A percentile compares a stretch with the other conserved stretches of the same genome.
phyloP scores from a whole-genome alignment of 1,140 invertebrate genomes.

The Meloidogyne chitwoodi region DNA sequence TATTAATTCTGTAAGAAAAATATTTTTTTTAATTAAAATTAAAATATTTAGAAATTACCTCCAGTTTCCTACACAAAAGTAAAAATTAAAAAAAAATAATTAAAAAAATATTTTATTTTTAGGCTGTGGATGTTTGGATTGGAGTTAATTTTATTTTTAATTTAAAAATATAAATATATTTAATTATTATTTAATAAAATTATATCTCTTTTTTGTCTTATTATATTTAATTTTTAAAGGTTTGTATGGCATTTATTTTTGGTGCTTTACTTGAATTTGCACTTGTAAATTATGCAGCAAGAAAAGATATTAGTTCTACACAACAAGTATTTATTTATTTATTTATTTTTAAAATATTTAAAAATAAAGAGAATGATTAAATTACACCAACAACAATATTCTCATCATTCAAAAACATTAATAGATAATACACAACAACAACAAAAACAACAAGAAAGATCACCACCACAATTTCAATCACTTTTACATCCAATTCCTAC shows the following conservation, averaged over 20 bases:
- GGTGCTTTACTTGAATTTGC: slow-evolving; percentile 69
- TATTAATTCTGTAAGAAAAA: slow-evolving; percentile 72
- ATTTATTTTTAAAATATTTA: not conserved
- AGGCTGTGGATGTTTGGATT: slow-evolving; percentile 63
- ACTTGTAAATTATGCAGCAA: slow-evolving; percentile 88
- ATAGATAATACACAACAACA: slow-evolving; percentile 6
- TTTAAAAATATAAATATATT: not conserved
- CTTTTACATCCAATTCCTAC: slow-evolving; percentile 16
- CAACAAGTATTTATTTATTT: slow-evolving; percentile 28
- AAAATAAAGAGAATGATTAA: slow-evolving; percentile 16
- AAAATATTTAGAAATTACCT: slow-evolving; percentile 71
- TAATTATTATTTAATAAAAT: not conserved
- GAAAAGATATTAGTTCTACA: slow-evolving; percentile 69
- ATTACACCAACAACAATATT: slow-evolving; percentile 21
- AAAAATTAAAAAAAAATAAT: not conserved
- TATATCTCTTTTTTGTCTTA: not conserved
- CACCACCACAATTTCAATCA: slow-evolving; percentile 18
- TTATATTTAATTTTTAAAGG: slow-evolving; percentile 2
- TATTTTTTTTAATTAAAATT: not conserved
- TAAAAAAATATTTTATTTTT: slow-evolving; percentile 8
- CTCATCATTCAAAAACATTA: not conserved
- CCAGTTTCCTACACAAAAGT: slow-evolving; percentile 89
- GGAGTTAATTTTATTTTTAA: slow-evolving; percentile 28
- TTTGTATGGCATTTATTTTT: slow-evolving; percentile 75
- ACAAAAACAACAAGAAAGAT: not conserved